Percentiles rank a stretch among this genome's conserved stretches.
These are phyloP conservation scores for Ceratina calcarata DNA, from an alignment of 1,140 invertebrate species.

Conservation along the genomic window DNA sequence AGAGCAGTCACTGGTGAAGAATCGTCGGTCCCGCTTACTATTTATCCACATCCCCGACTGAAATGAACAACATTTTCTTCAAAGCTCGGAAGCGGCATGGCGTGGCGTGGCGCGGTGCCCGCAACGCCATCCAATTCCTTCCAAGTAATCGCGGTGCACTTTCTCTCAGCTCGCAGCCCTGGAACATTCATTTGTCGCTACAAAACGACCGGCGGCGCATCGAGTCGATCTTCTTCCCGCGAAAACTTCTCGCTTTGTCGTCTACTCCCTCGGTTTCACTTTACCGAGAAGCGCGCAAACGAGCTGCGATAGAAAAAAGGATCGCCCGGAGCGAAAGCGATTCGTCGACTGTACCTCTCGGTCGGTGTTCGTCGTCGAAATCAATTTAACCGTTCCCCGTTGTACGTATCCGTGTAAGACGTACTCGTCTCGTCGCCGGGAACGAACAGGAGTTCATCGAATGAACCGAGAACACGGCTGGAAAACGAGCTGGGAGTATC, in stretches of 20 bases:
- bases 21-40: not conserved
- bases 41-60: no score
- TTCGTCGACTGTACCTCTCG: not conserved
- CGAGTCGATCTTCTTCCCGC: not conserved
- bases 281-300: not conserved
- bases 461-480: not conserved
- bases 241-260: not conserved
- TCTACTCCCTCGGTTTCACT: not conserved
- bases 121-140: not conserved
- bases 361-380: not conserved
- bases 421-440: not conserved
- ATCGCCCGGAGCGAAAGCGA: not conserved
- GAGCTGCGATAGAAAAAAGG: not conserved
- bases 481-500: not conserved
- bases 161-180: not conserved
- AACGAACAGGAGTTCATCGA: not conserved
- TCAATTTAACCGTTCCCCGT: not conserved
- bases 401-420: not conserved
- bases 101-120: no score
- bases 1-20: not conserved
- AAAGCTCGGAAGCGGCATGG: no score
- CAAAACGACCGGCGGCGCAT: not conserved
- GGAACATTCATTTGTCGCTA: slow-evolving; percentile 11
- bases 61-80: no score
- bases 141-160: slow-evolving; percentile 4